Evolutionary conservation across 2,797 vertebrate genomes (phyloP).

Genomic region (Rhabdophis nuchalis): DNA sequence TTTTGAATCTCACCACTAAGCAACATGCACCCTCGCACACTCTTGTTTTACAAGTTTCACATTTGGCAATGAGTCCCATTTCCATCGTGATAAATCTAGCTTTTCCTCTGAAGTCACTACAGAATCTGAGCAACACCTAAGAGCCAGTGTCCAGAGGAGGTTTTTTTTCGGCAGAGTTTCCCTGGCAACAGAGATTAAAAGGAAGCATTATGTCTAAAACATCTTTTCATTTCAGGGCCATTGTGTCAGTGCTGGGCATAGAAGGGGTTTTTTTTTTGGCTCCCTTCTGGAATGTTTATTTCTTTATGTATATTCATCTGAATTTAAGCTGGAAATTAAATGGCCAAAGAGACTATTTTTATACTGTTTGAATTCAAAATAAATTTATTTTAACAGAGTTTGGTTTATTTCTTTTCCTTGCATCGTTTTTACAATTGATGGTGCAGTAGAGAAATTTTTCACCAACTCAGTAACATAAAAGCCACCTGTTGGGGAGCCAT

Average conservation of each 20-base stretch:
- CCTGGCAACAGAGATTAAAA: conserved; percentile 56
- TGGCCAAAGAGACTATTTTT: not conserved
- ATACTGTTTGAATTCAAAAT: not conserved
- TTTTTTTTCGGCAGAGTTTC: conserved; percentile 60
- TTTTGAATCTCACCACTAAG: not conserved
- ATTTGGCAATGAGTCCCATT: conserved; percentile 25
- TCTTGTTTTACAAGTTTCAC: not conserved
- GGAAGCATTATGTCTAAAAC: conserved; percentile 51
- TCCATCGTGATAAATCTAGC: conserved; percentile 20
- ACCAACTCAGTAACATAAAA: not conserved
- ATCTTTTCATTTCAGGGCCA: conserved; percentile 56
- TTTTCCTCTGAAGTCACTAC: conserved; percentile 35
- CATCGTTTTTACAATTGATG: not conserved
- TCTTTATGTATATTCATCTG: not conserved
- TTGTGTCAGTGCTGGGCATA: conserved; percentile 37
- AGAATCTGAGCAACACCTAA: conserved; percentile 43
- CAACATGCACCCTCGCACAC: not conserved
- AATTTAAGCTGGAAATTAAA: not conserved
- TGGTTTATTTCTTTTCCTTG: not conserved
- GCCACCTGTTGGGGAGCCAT: not conserved
- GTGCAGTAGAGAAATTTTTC: not conserved
- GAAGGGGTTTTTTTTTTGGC: conserved; percentile 23
- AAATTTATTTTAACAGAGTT: not conserved
- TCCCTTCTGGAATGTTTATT: not conserved
- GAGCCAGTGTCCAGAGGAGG: conserved; percentile 50